A percentile compares a stretch with the other conserved stretches of the same genome.
Conservation (phyloP, 2,888 invertebrate genomes). For the Allophyes oxyacanthae region DNA sequence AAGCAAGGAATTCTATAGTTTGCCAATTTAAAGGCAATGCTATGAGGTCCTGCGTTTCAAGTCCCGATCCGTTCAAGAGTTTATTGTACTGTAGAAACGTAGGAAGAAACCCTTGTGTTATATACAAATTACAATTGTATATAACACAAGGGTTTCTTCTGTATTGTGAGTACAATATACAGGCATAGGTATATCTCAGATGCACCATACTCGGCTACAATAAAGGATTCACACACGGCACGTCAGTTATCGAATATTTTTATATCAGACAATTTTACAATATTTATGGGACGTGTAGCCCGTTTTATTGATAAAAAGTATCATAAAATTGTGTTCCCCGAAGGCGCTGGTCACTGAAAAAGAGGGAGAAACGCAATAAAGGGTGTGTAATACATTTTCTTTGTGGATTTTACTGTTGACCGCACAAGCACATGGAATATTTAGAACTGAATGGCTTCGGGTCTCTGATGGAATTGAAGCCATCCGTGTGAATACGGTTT, state of each 20-base stretch:
- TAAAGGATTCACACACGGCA: conserved; percentile 26
- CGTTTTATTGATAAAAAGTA: conserved; percentile 73
- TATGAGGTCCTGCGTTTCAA: no score
- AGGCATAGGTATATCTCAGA: no score
- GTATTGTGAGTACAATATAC: no score
- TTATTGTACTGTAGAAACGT: no score
- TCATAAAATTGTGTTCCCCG: conserved; percentile 74
- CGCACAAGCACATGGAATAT: conserved; percentile 88
- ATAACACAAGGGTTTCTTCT: no score
- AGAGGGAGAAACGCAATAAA: conserved; percentile 84
- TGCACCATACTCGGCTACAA: conserved; percentile 25
- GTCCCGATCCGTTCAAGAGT: no score
- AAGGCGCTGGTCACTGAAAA: conserved; percentile 61
- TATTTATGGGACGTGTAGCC: conserved; percentile 53
- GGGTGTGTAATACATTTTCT: conserved; percentile 87
- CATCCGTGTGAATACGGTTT: conserved; percentile 75
- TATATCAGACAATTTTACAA: conserved; percentile 36
- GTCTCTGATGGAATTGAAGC: conserved; percentile 77
- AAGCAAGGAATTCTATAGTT: no score
- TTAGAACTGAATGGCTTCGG: conserved; percentile 80
- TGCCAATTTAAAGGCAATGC: no score
- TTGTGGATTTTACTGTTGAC: conserved; percentile 87
- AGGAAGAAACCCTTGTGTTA: no score
- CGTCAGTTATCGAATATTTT: conserved; percentile 32
- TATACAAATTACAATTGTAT: no score